Conservation (phyloP, 2,888 invertebrate species). For the Eristalis intricaria region DNA sequence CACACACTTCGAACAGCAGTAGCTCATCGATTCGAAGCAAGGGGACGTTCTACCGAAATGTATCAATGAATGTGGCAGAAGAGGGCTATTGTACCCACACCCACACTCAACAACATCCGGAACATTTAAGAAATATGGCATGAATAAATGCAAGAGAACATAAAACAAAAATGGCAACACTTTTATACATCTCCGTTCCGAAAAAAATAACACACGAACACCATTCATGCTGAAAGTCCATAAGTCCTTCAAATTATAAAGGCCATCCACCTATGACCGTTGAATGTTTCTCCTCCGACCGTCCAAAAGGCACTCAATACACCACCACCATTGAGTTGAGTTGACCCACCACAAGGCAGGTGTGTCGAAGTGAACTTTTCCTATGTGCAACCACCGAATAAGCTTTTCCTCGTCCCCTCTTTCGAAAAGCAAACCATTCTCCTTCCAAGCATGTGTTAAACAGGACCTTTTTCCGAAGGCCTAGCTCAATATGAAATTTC, state of each 20-base stretch:
- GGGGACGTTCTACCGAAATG: too few relatives aligned
- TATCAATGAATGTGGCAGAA: too few relatives aligned
- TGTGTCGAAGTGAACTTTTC: conserved; percentile 33
- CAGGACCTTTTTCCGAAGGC: conserved; percentile 48
- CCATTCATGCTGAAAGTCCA: conserved; percentile 11
- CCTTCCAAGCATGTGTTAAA: conserved; percentile 5
- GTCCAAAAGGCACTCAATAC: not conserved
- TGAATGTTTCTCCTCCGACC: conserved; percentile 36
- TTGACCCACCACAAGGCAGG: conserved; percentile 15
- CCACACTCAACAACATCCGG: too few relatives aligned
- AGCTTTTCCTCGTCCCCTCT: conserved; percentile 37
- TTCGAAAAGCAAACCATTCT: conserved; percentile 39
- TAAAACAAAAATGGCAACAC: conserved; percentile 50
- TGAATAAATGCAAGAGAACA: too few relatives aligned
- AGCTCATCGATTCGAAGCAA: too few relatives aligned
- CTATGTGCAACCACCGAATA: not conserved
- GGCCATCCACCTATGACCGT: conserved; percentile 70
- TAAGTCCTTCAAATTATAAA: conserved; percentile 51
- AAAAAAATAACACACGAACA: not conserved
- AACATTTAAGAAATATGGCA: too few relatives aligned
- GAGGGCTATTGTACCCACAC: too few relatives aligned
- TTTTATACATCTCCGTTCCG: conserved; percentile 19
- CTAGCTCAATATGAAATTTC: conserved; percentile 62
- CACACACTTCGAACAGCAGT: too few relatives aligned
- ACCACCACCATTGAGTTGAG: not conserved